phyloP scores from a whole-genome alignment of 2,888 invertebrate genomes.

The Notodonta dromedarius region DNA sequence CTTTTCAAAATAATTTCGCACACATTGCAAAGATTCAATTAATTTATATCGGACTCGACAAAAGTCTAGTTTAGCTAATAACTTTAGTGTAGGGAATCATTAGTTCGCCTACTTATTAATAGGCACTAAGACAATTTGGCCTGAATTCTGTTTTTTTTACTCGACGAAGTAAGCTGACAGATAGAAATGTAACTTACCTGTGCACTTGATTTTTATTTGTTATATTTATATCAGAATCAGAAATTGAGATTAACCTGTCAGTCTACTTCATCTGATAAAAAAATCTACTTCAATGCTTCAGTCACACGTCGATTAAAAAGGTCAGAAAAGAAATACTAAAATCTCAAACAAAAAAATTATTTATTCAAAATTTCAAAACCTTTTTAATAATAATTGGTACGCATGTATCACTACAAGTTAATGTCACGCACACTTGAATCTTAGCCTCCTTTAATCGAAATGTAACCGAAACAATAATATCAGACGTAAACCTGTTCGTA shows the following conservation, averaged over 20 bases:
- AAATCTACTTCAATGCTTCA: constrained; percentile 10
- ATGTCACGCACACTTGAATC: not conserved
- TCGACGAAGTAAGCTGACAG: too few relatives aligned
- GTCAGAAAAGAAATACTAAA: too few relatives aligned
- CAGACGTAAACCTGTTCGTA: constrained; percentile 18
- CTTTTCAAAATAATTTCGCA: too few relatives aligned
- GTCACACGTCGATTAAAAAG: constrained; percentile 16
- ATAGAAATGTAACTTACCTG: too few relatives aligned
- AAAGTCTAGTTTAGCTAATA: constrained; percentile 31
- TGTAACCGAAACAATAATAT: constrained; percentile 14
- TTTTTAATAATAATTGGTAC: not conserved
- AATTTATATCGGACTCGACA: constrained; percentile 16
- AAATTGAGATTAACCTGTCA: too few relatives aligned
- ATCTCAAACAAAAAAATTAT: too few relatives aligned
- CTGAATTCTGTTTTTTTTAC: constrained; percentile 7
- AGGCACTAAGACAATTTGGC: constrained; percentile 45
- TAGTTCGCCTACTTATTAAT: constrained; percentile 36
- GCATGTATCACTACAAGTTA: not conserved
- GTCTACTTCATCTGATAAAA: too few relatives aligned
- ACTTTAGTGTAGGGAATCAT: constrained; percentile 28
- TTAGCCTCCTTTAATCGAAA: constrained; percentile 17
- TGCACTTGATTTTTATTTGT: too few relatives aligned
- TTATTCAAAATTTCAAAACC: too few relatives aligned
- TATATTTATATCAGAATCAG: too few relatives aligned
- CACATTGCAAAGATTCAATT: too few relatives aligned